A percentile compares a stretch with the other conserved stretches of the same genome.
Evolutionary conservation across 2,113 vertebrate genomes (phyloP).

Genomic region (Atractosteus spatula): DNA sequence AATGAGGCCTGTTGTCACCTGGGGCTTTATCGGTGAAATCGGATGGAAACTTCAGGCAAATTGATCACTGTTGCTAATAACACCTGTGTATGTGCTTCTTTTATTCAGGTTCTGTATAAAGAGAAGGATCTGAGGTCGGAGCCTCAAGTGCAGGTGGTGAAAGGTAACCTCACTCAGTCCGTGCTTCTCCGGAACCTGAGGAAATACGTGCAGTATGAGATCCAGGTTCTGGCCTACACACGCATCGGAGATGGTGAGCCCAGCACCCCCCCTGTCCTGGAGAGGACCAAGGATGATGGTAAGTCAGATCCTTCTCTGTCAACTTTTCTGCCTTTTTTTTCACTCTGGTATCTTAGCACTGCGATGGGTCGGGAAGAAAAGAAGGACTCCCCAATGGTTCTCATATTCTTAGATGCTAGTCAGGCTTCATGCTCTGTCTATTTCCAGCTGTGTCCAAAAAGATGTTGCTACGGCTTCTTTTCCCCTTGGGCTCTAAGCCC

Average conservation of each 20-base stretch:
- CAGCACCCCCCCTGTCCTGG: conserved; percentile 67
- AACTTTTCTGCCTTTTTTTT: background rate
- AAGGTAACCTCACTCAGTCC: conserved; percentile 75
- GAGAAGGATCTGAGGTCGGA: conserved; percentile 65
- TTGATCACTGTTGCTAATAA: conserved; percentile 30
- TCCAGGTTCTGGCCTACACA: conserved; percentile 86
- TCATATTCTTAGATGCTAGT: conserved; percentile 10
- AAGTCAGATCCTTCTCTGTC: conserved; percentile 22
- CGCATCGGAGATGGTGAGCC: conserved; percentile 80
- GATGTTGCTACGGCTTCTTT: conserved; percentile 10
- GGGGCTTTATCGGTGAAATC: conserved; percentile 4
- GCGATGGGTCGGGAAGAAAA: too few species aligned
- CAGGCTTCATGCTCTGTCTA: conserved; percentile 22
- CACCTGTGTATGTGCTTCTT: conserved; percentile 14
- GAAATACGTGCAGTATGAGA: conserved; percentile 77
- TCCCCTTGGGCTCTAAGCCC: background rate
- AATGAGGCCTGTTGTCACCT: conserved; percentile 16
- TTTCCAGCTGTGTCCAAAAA: conserved; percentile 29
- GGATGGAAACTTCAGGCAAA: conserved; percentile 1
- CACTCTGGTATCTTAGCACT: background rate
- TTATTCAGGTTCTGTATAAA: conserved; percentile 74
- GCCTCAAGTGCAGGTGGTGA: conserved; percentile 63
- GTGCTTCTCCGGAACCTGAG: conserved; percentile 70
- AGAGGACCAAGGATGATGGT: conserved; percentile 91
- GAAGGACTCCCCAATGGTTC: background rate